phyloP scores from a whole-genome alignment of 2,888 invertebrate genomes.

The Tromatobia lineatoria region DNA sequence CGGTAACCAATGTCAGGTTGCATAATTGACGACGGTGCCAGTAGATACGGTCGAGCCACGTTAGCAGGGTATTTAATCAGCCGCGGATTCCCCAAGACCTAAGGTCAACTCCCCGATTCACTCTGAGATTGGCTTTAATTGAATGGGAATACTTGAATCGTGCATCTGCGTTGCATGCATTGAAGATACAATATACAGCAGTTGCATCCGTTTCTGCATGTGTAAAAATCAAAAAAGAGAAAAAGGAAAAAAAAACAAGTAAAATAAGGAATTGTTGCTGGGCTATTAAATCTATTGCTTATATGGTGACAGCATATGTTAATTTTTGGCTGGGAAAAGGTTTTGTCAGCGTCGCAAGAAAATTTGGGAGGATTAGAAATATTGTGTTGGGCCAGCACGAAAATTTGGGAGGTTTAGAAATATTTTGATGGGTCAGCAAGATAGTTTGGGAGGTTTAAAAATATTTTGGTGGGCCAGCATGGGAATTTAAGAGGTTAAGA shows the following conservation, averaged over 20 bases:
- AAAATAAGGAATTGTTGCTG: too few relatives aligned
- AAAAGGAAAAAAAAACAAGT: too few relatives aligned
- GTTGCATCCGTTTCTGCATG: neutral
- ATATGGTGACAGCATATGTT: too few relatives aligned
- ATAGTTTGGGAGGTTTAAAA: too few relatives aligned
- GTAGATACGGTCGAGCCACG: conserved; percentile 49
- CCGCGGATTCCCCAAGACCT: conserved; percentile 29
- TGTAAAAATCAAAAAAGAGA: neutral
- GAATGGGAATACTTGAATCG: conserved; percentile 13
- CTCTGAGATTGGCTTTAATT: conserved; percentile 23
- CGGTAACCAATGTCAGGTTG: conserved; percentile 61
- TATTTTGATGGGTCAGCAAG: too few relatives aligned
- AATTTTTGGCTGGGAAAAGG: too few relatives aligned
- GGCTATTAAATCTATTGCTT: neutral
- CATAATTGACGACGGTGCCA: conserved; percentile 61
- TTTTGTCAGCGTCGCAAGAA: too few relatives aligned
- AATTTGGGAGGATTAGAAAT: too few relatives aligned
- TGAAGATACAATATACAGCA: neutral
- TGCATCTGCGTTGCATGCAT: neutral
- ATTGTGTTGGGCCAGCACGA: too few relatives aligned
- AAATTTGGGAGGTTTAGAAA: too few relatives aligned
- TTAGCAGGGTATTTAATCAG: conserved; percentile 56
- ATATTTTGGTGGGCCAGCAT: too few relatives aligned
- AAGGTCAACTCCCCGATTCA: conserved; percentile 36
- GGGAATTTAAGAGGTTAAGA: too few relatives aligned